Conservation (phyloP, 2,797 vertebrate species). For the Oreochromis grahami region DNA sequence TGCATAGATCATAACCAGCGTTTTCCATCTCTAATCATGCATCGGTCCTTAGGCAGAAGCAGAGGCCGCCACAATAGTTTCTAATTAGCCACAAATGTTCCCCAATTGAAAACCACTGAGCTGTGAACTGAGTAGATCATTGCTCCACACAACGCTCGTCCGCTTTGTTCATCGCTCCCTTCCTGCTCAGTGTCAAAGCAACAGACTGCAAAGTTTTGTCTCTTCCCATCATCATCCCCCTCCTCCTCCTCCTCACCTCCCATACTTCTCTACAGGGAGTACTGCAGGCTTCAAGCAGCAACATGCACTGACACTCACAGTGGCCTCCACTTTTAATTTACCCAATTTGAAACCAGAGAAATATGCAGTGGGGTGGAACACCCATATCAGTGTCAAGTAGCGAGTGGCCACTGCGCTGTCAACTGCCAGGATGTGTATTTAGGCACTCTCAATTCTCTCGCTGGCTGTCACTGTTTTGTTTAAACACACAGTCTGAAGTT, state of each 20-base stretch:
- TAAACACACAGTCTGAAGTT: constrained; percentile 26
- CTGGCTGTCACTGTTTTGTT: constrained; percentile 21
- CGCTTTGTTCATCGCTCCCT: constrained; percentile 18
- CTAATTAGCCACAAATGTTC: constrained; percentile 14
- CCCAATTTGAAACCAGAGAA: constrained; percentile 62
- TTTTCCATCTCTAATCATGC: not conserved
- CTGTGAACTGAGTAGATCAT: constrained; percentile 30
- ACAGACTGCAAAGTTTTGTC: constrained; percentile 11
- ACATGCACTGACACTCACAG: constrained; percentile 49
- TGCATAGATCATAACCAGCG: not conserved
- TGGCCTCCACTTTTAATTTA: constrained; percentile 55
- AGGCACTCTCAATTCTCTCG: not conserved
- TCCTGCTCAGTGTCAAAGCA: constrained; percentile 17
- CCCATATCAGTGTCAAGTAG: constrained; percentile 42
- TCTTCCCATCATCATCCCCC: not conserved
- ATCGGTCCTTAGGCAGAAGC: not conserved
- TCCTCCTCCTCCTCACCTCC: not conserved
- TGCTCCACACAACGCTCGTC: constrained; percentile 1
- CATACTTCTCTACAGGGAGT: constrained; percentile 5
- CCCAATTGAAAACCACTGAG: constrained; percentile 25
- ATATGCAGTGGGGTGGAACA: constrained; percentile 43
- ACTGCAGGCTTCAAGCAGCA: constrained; percentile 46
- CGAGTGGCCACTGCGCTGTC: constrained; percentile 6
- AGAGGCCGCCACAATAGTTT: not conserved
- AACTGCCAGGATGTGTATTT: constrained; percentile 19